phyloP scores from a whole-genome alignment of 2,888 invertebrate species.

The Himalopsyche japonica region DNA sequence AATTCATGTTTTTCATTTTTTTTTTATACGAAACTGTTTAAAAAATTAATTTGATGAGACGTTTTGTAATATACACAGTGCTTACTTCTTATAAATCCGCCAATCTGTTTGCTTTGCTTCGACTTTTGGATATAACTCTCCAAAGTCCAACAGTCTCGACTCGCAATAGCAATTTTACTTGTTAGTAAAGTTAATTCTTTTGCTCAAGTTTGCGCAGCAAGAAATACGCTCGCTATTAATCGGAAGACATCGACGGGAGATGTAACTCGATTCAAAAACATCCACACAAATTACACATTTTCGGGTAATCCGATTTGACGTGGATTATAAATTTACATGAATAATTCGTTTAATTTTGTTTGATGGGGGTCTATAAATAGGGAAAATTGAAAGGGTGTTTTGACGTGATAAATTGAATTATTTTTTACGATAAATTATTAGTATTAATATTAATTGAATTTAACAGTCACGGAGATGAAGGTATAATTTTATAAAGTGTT shows the following conservation, averaged over 20 bases:
- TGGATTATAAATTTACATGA: neutral
- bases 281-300: neutral
- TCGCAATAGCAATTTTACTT: slow-evolving; percentile 31
- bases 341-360: neutral
- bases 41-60: neutral
- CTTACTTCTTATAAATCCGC: neutral
- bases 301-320: neutral
- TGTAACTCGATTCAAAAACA: neutral
- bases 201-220: slow-evolving; percentile 7
- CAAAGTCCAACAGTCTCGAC: neutral
- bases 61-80: neutral
- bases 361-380: neutral
- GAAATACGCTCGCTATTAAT: slow-evolving; percentile 8
- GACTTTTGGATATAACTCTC: slow-evolving; percentile 7
- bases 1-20: too few relatives aligned
- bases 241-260: slow-evolving; percentile 1
- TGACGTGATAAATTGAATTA: neutral
- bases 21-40: too few relatives aligned
- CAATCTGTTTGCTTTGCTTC: neutral
- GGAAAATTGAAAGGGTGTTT: neutral
- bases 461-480: neutral
- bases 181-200: slow-evolving; percentile 35
- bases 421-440: neutral
- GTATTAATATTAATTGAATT: neutral
- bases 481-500: neutral